These are phyloP conservation scores for Scomberomorus guttatus DNA, from an alignment of 2,797 vertebrate genomes.

Conservation along the genomic window DNA sequence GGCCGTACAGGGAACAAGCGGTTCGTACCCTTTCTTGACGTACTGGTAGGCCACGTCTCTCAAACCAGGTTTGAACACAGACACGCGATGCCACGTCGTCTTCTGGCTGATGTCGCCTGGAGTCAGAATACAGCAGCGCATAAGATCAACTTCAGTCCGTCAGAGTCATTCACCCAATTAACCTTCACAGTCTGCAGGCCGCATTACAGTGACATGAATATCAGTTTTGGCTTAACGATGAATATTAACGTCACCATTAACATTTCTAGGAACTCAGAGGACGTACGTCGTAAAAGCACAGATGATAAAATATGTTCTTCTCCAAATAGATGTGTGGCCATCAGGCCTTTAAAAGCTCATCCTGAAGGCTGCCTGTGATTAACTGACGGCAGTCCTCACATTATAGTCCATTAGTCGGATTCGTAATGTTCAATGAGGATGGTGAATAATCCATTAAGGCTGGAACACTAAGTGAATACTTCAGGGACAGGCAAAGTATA, in stretches of 20 bases:
- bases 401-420: neutral
- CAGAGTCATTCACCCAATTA: neutral
- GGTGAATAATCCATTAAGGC: neutral
- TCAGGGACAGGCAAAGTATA: neutral
- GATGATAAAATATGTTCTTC: neutral
- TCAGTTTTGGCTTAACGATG: neutral
- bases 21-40: constrained; percentile 94
- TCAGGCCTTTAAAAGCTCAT: neutral
- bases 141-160: neutral
- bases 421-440: neutral
- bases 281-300: neutral
- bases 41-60: constrained; percentile 96
- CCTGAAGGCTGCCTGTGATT: neutral
- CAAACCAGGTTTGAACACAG: constrained; percentile 96
- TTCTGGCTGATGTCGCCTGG: constrained; percentile 96
- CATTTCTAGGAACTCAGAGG: neutral
- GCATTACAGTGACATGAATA: too few relatives aligned
- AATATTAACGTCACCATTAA: neutral
- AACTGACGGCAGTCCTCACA: neutral
- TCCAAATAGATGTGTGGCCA: too few relatives aligned
- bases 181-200: neutral
- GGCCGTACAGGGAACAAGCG: too few relatives aligned
- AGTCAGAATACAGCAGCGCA: constrained; percentile 18
- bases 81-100: constrained; percentile 97
- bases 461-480: neutral